Evolutionary conservation across 2,888 invertebrate species (phyloP).

Genomic region (Cheilosia urbana): DNA sequence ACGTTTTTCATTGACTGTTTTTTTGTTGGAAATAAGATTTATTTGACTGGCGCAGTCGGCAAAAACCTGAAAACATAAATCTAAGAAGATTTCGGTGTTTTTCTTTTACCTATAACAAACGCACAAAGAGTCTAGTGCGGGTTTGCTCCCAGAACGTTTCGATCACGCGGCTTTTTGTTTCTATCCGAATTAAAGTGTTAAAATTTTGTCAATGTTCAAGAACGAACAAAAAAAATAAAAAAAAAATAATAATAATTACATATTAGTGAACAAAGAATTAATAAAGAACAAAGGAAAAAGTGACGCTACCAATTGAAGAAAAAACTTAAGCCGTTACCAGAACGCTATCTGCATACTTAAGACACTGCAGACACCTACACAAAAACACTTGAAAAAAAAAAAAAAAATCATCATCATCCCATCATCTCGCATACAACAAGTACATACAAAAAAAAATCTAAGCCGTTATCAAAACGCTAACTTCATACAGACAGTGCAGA

Average conservation of each 20-base stretch:
- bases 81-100: too few relatives aligned
- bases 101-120: too few relatives aligned
- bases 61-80: too few relatives aligned
- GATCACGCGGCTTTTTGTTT: not conserved
- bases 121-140: not conserved
- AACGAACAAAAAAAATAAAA: not conserved
- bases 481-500: too few relatives aligned
- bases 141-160: not conserved
- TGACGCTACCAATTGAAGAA: not conserved
- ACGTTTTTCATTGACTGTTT: too few relatives aligned
- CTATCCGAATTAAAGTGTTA: not conserved
- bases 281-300: not conserved
- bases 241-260: too few relatives aligned
- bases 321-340: not conserved
- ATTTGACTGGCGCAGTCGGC: too few relatives aligned
- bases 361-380: not conserved
- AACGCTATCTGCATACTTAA: not conserved
- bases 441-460: too few relatives aligned
- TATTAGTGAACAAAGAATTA: not conserved
- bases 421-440: too few relatives aligned
- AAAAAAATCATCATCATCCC: not conserved
- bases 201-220: not conserved
- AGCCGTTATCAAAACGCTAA: too few relatives aligned
- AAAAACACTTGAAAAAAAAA: not conserved
- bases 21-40: too few relatives aligned